Evolutionary conservation across 2,797 vertebrate genomes (phyloP), one percentile per base, ranked within the genome.

Genomic region (Labroides dimidiatus): DNA sequence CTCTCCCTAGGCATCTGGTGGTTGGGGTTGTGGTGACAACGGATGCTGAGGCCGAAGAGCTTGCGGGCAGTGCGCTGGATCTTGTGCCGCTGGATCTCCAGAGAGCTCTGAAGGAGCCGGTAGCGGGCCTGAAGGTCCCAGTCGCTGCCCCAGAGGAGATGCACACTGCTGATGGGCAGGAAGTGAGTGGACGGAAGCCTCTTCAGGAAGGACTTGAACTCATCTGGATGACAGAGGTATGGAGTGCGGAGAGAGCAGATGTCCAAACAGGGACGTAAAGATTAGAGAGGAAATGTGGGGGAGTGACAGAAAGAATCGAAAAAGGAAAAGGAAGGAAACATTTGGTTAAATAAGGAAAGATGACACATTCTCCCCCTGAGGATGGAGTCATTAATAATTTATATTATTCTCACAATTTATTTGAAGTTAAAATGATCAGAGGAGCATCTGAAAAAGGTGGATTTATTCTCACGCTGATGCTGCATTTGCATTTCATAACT

Each of bases 1-100:
- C 98, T 98, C 93, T 99, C 97, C 94, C 96, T 94, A 87, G 97
- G 97, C 94, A 97, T 96, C 94, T 99, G 98, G 93, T 99, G 97
- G 94, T 96, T 98, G 57, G 98, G 97, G 58, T 99, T 99, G 93
- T 99, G 97, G 86, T 96, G 96, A 85, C 98, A 99, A 47, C 97
- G 97, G 85, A 99, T 95, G 47, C 98, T 99, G 88, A 99, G 97
- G 82, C 97, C 94, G 50, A 99, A 99, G 66, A 99, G 96, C 91
- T 99, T 99, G 85, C 98, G 96, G 80, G 98, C 96, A 0, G 96
- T 98, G 72, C 95, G 96, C 69, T 98, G 98, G 78, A 99, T 99
- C 94, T 98, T 99, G 79, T 96, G 94, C 44, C 95, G 93, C 81
- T 98, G 96, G 51, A 93, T 93, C 92, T 99, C 97, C 48, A 96